Base-by-base conservation (phyloP, 1,140 invertebrate genomes). In the Atopsyche davidsoni region DNA sequence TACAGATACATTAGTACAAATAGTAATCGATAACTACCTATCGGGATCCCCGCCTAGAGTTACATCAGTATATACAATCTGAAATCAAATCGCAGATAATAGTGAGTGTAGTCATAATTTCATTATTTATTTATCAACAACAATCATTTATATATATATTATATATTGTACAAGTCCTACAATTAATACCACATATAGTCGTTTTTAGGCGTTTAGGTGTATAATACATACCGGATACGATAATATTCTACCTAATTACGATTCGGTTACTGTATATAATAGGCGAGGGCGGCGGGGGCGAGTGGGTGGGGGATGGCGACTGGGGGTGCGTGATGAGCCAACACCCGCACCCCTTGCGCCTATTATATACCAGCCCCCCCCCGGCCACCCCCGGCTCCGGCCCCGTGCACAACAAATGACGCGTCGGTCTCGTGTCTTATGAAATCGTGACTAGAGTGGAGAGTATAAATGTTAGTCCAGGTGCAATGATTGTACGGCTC, bases 101-200 rank as follows among this genome's bases (percentile, higher is more conserved):
- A 39, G 22, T 19, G 46, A 34, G 28, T 6, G 22, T 25, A 46
- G 17, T 35, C 13, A 46, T 35, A 46, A 7, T 39, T 46, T 36
- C 38, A 49, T 57, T 57, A 57, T 57, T 57, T 52, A 57, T 57
- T 49, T 57, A 57, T 53, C 55, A 57, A 57, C 55, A 57, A 57
- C 50, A 52, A 52, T 55, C 44, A 28, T 56, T 35, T 44, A n/a
- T n/a, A n/a, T n/a, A n/a, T n/a, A n/a, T n/a, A n/a, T n/a, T n/a
- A n/a, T 51, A 54, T 49, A 57, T 49, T 44, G 34, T 57, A 57
- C 46, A 55, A 55, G 50, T 52, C 50, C 55, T 57, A 57, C 50
- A 46, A 50, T 53, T 58, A 58, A 47, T 58, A 58, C 51, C 55
- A 58, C 55, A 53, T 53, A 53, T 50, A 58, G 51, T 58, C 55